These are phyloP conservation scores for Lycorma delicatula DNA, from an alignment of 1,140 invertebrate species.

Conservation along the genomic window DNA sequence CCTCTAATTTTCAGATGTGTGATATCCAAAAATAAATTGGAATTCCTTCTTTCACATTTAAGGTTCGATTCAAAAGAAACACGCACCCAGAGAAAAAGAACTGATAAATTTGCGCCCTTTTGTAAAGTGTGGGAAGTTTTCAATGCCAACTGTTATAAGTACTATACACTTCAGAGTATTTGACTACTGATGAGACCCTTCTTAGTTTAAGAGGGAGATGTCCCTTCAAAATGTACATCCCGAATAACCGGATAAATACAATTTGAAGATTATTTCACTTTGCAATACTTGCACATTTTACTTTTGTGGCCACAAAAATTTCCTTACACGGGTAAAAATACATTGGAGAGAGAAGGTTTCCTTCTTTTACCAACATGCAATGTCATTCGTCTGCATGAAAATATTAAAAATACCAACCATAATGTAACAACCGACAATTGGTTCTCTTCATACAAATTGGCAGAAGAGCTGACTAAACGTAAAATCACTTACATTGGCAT, in stretches of 20 bases:
- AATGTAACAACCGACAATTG: background rate
- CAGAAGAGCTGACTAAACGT: background rate
- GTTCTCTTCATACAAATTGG: background rate
- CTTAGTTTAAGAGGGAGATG: background rate
- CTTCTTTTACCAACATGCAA: background rate
- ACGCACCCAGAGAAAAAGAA: background rate
- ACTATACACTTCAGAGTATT: background rate
- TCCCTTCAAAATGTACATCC: background rate
- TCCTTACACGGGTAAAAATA: background rate
- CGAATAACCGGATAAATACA: no score
- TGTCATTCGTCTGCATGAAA: background rate
- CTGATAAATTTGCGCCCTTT: background rate
- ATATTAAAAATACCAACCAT: background rate
- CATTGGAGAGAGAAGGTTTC: background rate
- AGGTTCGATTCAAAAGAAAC: background rate
- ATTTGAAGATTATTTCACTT: no score
- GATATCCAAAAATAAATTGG: background rate
- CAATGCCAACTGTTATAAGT: background rate
- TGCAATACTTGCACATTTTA: no score
- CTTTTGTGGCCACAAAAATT: background rate
- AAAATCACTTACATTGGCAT: background rate
- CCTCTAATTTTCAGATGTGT: background rate
- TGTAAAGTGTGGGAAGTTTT: background rate
- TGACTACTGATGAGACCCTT: background rate
- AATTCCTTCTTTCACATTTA: background rate